Evolutionary conservation across 2,113 vertebrate genomes (phyloP).

Genomic region (Pyrgilauda ruficollis): DNA sequence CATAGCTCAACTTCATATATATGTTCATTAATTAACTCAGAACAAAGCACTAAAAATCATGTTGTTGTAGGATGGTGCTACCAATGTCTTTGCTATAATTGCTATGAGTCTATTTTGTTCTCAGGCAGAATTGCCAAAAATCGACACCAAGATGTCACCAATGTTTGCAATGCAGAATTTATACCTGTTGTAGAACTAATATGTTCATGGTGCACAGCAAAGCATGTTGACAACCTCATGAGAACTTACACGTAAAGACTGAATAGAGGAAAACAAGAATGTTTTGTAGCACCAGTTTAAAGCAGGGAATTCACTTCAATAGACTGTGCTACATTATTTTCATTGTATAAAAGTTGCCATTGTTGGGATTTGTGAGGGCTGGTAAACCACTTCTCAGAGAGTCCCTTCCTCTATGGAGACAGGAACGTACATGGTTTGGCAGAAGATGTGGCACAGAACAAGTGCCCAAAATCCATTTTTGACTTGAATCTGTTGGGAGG

Average conservation of each 20-base stretch:
- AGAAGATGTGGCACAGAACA: neutral
- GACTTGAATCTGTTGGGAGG: neutral
- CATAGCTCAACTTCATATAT: neutral
- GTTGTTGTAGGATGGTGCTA: neutral
- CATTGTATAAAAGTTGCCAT: neutral
- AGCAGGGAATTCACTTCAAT: neutral
- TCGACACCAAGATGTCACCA: neutral
- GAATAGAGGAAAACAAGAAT: neutral
- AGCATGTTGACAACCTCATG: neutral
- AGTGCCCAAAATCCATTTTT: neutral
- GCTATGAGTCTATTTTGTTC: neutral
- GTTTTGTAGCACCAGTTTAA: neutral
- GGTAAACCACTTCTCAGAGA: neutral
- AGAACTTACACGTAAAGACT: neutral
- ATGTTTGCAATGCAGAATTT: neutral
- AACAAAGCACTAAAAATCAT: neutral
- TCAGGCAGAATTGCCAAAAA: neutral
- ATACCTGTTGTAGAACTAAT: neutral
- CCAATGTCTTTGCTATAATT: neutral
- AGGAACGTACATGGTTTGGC: neutral
- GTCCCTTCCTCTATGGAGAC: neutral
- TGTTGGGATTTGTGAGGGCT: neutral
- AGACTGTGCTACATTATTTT: neutral
- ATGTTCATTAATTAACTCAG: neutral
- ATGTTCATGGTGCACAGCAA: rapidly evolving